A percentile compares a stretch with the other conserved stretches of the same genome.
phyloP scores from a whole-genome alignment of 2,113 vertebrate species.

The Gallinago undulata region DNA sequence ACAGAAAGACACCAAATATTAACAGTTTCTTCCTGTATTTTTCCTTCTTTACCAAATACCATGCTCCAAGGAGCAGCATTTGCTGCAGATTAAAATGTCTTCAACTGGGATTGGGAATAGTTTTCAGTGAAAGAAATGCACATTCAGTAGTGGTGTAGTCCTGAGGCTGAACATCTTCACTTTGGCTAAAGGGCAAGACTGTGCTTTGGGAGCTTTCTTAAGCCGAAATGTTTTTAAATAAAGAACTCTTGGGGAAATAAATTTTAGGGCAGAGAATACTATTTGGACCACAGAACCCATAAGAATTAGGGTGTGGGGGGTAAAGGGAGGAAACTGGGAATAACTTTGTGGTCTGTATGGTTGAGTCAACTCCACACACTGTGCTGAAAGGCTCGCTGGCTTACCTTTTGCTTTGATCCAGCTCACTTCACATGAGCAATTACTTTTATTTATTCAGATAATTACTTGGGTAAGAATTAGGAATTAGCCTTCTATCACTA shows the following conservation, averaged over 20 bases:
- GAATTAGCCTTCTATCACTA: background rate
- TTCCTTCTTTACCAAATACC: background rate
- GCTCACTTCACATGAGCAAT: background rate
- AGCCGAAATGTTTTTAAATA: fast-evolving
- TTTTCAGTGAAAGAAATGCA: background rate
- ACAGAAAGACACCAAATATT: background rate
- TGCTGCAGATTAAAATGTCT: background rate
- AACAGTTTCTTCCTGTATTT: background rate
- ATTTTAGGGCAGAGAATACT: background rate
- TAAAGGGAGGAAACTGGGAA: background rate
- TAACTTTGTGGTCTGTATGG: fast-evolving
- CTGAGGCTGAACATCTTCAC: background rate
- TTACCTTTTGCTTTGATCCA: background rate
- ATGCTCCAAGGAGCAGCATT: background rate
- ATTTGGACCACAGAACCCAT: background rate
- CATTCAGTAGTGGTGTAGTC: fast-evolving
- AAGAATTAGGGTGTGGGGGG: background rate
- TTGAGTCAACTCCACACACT: background rate
- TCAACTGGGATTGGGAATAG: background rate
- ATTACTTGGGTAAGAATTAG: background rate
- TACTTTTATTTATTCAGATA: background rate
- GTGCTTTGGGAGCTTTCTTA: background rate
- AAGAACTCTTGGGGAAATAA: fast-evolving
- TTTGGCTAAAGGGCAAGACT: background rate
- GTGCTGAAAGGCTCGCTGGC: background rate